Conservation (phyloP, 2,797 vertebrate species). For the Apogon hyalosoma region DNA sequence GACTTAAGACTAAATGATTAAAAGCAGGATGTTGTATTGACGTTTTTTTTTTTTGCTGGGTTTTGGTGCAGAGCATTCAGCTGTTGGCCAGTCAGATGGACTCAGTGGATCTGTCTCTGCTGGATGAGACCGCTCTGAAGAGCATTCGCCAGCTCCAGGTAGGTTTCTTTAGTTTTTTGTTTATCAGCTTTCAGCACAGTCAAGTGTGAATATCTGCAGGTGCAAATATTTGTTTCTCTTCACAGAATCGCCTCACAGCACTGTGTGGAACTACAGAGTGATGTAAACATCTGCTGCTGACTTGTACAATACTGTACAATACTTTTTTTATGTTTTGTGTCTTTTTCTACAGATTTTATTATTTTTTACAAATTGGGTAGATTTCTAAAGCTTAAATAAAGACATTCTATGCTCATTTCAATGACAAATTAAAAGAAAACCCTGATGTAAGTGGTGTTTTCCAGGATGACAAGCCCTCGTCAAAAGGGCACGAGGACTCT, state of each 20-base stretch:
- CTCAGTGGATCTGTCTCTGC: constrained; percentile 78
- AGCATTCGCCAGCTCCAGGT: constrained; percentile 83
- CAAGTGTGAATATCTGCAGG: not conserved
- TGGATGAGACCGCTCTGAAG: constrained; percentile 77
- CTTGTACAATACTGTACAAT: constrained; percentile 25
- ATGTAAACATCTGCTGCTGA: constrained; percentile 14
- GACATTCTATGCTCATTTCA: too few relatives aligned
- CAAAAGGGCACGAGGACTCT: too few relatives aligned
- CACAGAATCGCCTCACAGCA: constrained; percentile 79
- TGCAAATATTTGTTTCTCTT: not conserved
- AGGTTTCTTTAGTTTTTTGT: not conserved
- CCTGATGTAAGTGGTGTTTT: too few relatives aligned
- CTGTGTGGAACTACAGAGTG: constrained; percentile 74
- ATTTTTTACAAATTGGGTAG: not conserved
- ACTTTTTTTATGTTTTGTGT: constrained; percentile 1
- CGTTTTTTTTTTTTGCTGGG: constrained; percentile 1
- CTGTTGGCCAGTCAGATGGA: constrained; percentile 86
- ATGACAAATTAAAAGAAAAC: too few relatives aligned
- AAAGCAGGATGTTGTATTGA: not conserved
- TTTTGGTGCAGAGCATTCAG: constrained; percentile 79
- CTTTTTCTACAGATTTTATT: not conserved
- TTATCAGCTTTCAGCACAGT: not conserved
- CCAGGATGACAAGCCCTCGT: too few relatives aligned
- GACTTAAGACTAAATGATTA: not conserved
- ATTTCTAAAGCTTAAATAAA: too few relatives aligned